A percentile compares a stretch with the other conserved stretches of the same genome.
Evolutionary conservation across 2,113 vertebrate species (phyloP).

Genomic region (Hippocampus barbouri): DNA sequence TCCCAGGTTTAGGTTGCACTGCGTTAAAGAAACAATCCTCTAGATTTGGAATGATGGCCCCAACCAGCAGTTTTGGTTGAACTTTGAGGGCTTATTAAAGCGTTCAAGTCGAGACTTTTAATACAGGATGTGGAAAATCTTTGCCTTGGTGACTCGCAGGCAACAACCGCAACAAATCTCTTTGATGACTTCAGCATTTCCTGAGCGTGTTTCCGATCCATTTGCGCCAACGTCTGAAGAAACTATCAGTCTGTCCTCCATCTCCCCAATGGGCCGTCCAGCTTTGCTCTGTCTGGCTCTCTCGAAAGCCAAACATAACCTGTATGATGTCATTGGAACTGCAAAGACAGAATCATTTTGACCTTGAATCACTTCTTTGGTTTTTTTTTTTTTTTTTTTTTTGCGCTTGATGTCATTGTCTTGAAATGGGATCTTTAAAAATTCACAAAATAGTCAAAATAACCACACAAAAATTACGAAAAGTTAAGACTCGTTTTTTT

Average conservation of each 20-base stretch:
- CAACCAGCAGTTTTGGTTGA: background rate
- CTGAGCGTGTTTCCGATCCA: background rate
- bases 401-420: background rate
- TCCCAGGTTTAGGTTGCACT: background rate
- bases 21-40: background rate
- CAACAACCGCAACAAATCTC: background rate
- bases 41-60: background rate
- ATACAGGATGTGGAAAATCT: background rate
- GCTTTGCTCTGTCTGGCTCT: background rate
- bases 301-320: background rate
- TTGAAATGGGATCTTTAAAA: background rate
- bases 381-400: no score
- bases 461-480: background rate
- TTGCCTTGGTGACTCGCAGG: background rate
- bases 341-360: background rate
- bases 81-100: background rate
- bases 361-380: background rate
- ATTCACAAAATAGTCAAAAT: background rate
- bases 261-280: background rate
- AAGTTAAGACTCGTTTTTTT: no score
- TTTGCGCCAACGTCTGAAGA: background rate
- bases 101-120: background rate
- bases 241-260: background rate
- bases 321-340: background rate
- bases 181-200: conserved; percentile 4